Conservation (phyloP, 2,888 invertebrate genomes). For the Xanthostigma xanthostigma region DNA sequence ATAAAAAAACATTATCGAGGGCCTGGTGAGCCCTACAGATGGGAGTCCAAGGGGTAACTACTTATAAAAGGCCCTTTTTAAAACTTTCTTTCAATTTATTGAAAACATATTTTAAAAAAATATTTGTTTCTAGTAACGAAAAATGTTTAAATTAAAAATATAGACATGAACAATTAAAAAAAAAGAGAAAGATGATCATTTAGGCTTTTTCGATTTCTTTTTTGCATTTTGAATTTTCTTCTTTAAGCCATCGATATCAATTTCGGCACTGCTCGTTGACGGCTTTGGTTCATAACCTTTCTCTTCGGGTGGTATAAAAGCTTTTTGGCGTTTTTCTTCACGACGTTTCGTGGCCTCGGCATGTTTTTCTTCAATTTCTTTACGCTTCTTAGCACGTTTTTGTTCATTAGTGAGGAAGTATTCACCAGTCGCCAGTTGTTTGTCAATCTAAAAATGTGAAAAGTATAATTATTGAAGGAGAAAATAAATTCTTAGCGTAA, state of each 20-base stretch:
- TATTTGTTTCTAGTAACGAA: too few species aligned
- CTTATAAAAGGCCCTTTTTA: too few species aligned
- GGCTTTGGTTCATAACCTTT: constrained; percentile 18
- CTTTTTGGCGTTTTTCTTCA: constrained; percentile 61
- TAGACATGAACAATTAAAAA: too few species aligned
- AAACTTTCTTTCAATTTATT: too few species aligned
- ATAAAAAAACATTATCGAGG: too few species aligned
- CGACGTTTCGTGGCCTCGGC: constrained; percentile 54
- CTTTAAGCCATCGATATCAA: constrained; percentile 59
- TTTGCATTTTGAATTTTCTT: constrained; percentile 59
- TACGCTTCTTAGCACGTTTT: constrained; percentile 50
- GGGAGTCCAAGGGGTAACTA: too few species aligned
- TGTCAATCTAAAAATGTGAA: constrained; percentile 45
- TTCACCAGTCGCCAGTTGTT: constrained; percentile 86
- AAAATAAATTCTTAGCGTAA: too few species aligned
- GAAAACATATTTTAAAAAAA: too few species aligned
- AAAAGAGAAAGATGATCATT: background rate
- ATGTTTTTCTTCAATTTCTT: constrained; percentile 67
- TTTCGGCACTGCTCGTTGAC: constrained; percentile 20
- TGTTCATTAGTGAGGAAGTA: constrained; percentile 87
- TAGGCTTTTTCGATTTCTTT: constrained; percentile 23
- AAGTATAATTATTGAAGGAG: too few species aligned
- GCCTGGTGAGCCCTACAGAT: too few species aligned
- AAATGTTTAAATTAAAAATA: too few species aligned
- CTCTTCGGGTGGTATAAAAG: constrained; percentile 72